These are phyloP conservation scores for Eleginops maclovinus DNA, from an alignment of 2,113 vertebrate species.

Conservation along the genomic window DNA sequence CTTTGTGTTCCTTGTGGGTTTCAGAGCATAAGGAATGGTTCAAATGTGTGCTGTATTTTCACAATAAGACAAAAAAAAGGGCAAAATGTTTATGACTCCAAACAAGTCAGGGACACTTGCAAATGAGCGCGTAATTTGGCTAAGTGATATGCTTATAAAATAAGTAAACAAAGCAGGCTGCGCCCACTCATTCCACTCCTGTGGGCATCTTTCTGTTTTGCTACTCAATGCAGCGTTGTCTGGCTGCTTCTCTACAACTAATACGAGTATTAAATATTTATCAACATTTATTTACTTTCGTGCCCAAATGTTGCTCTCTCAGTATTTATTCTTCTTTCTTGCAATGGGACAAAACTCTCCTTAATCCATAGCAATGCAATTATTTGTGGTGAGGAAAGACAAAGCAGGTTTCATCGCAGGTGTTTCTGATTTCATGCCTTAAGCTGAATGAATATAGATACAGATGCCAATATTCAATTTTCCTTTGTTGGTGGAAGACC, in stretches of 20 bases:
- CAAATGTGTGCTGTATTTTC: conserved; percentile 29
- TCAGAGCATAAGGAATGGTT: neutral
- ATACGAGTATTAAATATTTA: conserved; percentile 20
- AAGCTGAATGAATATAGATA: too few relatives aligned
- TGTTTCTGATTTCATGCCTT: neutral
- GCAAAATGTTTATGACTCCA: neutral
- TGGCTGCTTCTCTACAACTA: conserved; percentile 4
- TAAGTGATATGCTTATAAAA: conserved; percentile 49
- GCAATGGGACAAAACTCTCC: neutral
- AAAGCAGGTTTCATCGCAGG: neutral
- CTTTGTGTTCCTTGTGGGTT: conserved; percentile 33
- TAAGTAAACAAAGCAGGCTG: conserved; percentile 67
- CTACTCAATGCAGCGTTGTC: conserved; percentile 25
- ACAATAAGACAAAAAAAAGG: conserved; percentile 30
- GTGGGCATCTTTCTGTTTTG: conserved; percentile 40
- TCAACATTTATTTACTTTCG: conserved; percentile 5
- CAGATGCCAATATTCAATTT: conserved; percentile 8
- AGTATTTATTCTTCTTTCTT: neutral
- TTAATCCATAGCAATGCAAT: neutral
- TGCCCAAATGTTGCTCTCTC: neutral
- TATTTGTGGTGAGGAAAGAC: neutral
- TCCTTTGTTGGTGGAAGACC: neutral
- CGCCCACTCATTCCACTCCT: conserved; percentile 31
- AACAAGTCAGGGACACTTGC: conserved; percentile 57
- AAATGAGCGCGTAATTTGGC: conserved; percentile 48